phyloP scores from a whole-genome alignment of 2,113 vertebrate genomes.

The Falco punctatus region DNA sequence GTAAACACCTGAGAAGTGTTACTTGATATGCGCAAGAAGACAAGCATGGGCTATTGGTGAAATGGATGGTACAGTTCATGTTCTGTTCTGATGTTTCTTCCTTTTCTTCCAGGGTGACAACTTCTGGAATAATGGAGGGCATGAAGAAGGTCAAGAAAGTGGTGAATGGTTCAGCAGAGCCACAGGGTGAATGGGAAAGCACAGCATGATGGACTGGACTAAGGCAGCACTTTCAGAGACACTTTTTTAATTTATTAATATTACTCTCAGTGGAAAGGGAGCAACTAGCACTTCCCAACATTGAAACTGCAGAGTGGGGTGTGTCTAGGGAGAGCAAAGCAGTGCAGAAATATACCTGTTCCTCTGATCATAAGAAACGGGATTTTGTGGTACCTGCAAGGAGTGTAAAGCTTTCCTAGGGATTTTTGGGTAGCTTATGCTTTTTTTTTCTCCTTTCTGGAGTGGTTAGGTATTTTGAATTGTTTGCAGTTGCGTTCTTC shows the following conservation, averaged over 20 bases:
- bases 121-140: constrained; percentile 78
- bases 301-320: constrained; percentile 34
- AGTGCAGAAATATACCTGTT: constrained; percentile 16
- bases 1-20: not conserved
- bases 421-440: constrained; percentile 30
- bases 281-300: constrained; percentile 21
- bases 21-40: not conserved
- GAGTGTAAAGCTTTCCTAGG: constrained; percentile 34
- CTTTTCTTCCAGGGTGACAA: constrained; percentile 71
- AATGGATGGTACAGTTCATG: not conserved
- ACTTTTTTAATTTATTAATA: constrained; percentile 65
- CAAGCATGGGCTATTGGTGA: not conserved
- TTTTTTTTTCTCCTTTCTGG: not conserved
- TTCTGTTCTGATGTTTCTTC: not conserved
- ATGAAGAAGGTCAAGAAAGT: constrained; percentile 83
- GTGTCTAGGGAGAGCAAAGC: constrained; percentile 10
- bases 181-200: constrained; percentile 69
- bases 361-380: constrained; percentile 19
- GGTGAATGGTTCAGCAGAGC: constrained; percentile 75
- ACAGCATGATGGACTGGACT: constrained; percentile 55
- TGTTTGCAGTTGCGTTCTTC: not conserved
- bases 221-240: constrained; percentile 29
- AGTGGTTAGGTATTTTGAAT: not conserved
- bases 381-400: constrained; percentile 27
- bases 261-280: constrained; percentile 43